These are phyloP conservation scores for Spea hammondii DNA, from an alignment of 2,797 vertebrate species.

Conservation along the genomic window DNA sequence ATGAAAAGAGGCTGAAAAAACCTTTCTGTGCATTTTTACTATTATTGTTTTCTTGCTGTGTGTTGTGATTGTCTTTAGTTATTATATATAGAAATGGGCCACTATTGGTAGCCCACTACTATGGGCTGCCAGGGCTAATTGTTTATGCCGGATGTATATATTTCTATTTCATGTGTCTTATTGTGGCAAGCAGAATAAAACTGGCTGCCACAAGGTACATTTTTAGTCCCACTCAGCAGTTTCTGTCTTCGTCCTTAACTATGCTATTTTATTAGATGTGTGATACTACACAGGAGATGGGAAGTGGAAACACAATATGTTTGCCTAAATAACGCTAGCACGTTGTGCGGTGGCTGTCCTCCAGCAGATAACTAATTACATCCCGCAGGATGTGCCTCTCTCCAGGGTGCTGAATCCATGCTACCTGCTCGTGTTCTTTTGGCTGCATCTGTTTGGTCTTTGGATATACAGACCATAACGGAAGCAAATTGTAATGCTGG, in stretches of 20 bases:
- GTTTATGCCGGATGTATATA: too few relatives aligned
- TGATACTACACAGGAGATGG: slow-evolving; percentile 9
- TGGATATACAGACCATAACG: neutral
- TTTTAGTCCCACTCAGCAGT: neutral
- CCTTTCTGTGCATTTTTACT: too few relatives aligned
- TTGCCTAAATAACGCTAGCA: slow-evolving; percentile 12
- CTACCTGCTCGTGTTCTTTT: slow-evolving; percentile 34
- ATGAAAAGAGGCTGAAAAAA: too few relatives aligned
- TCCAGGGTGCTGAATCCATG: slow-evolving; percentile 42
- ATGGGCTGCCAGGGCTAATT: too few relatives aligned
- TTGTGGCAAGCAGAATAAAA: neutral
- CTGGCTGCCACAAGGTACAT: neutral
- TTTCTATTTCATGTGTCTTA: too few relatives aligned
- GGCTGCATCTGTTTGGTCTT: slow-evolving; percentile 32
- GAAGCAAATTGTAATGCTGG: slow-evolving; percentile 2
- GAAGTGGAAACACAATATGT: slow-evolving; percentile 18
- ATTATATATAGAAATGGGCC: too few relatives aligned
- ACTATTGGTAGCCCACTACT: too few relatives aligned
- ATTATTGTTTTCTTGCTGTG: too few relatives aligned
- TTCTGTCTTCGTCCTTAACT: slow-evolving; percentile 5
- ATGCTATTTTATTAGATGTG: slow-evolving; percentile 35
- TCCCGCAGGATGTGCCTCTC: slow-evolving; percentile 40
- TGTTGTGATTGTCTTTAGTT: too few relatives aligned
- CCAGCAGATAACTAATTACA: slow-evolving; percentile 40
- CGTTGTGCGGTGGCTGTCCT: slow-evolving; percentile 12